A percentile compares a stretch with the other conserved stretches of the same genome.
These are phyloP conservation scores for Cavia aperea DNA, from an alignment of 2,113 vertebrate species.

Conservation along the genomic window DNA sequence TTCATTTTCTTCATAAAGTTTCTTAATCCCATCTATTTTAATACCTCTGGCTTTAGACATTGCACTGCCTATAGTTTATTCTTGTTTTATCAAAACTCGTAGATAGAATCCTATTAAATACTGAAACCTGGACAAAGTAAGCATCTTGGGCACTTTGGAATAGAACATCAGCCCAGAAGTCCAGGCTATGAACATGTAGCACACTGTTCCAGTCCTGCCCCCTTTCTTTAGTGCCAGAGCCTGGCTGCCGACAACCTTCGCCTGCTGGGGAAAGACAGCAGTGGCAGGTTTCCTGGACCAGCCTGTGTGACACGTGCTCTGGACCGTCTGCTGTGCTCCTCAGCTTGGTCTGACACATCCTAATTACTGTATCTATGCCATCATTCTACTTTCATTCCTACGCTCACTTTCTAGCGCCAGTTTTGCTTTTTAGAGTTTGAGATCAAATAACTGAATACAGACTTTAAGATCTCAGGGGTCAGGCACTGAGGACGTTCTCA, in stretches of 20 bases:
- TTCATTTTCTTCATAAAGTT: not conserved
- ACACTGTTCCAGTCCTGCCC: too few species aligned
- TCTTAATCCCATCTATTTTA: not conserved
- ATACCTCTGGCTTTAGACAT: not conserved
- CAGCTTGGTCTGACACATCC: not conserved
- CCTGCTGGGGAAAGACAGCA: not conserved
- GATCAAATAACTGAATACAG: not conserved
- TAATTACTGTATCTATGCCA: not conserved
- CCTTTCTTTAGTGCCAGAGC: not conserved
- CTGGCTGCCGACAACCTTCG: not conserved
- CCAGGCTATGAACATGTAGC: not conserved
- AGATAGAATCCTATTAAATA: not conserved
- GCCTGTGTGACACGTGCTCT: not conserved
- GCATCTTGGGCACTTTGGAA: not conserved
- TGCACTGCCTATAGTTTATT: not conserved
- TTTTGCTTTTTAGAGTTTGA: not conserved
- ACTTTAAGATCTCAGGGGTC: not conserved
- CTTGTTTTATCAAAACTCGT: not conserved
- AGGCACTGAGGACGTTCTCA: not conserved
- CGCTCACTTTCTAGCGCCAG: not conserved
- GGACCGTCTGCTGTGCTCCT: not conserved
- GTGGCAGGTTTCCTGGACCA: not conserved
- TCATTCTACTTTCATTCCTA: not conserved
- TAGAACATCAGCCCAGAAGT: not conserved
- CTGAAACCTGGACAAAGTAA: not conserved